Base-by-base conservation (phyloP, 2,113 vertebrate genomes). In the Lasiurus cinereus region DNA sequence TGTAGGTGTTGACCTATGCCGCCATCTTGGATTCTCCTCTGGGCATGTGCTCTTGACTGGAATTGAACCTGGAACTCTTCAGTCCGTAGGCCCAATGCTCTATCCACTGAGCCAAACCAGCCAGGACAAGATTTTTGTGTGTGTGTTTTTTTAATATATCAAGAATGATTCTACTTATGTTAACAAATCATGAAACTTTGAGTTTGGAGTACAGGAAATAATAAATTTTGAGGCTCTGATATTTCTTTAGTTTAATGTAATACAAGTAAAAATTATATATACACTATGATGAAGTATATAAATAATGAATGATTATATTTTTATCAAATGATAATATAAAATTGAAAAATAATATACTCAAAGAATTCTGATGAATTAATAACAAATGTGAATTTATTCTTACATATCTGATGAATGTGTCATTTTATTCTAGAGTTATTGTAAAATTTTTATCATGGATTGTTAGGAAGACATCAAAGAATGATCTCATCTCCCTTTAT, bases 281-380 rank as follows among this genome's bases (percentile, higher is more conserved):
- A 72, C 12, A 77, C 43, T 43, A 8, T 29, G 82, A 88, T 73
- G n/a, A 27, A 73, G 24, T 72, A 1, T 59, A 54, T 96, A 21
- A 89, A 93, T 93, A 94, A 86, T 87, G 72, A 91, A 72, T 80
- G 12, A 54, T 33, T 89, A 21, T 52, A 72, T 80, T 87, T 95
- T 94, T 84, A 85, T 50, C 59, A 54, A n/a, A 72, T 82, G 15
- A 11, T 72, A 92, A 93, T 59, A 76, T 4, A 90, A 89, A 93
- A 66, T 43, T 54, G 33, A 90, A 79, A 96, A 96, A 67, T 46
- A 96, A 86, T 77, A 50, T 62, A 31, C 16, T 84, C 72, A 67
- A 91, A 64, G 59, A 93, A 83, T 87, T 90, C 9, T 88, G 67
- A 80, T 77, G 52, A 93, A 27, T 95, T 95, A 67, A 83, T 88